Base-by-base conservation (phyloP, 2,113 vertebrate species). In the Oreocharis arfaki region DNA sequence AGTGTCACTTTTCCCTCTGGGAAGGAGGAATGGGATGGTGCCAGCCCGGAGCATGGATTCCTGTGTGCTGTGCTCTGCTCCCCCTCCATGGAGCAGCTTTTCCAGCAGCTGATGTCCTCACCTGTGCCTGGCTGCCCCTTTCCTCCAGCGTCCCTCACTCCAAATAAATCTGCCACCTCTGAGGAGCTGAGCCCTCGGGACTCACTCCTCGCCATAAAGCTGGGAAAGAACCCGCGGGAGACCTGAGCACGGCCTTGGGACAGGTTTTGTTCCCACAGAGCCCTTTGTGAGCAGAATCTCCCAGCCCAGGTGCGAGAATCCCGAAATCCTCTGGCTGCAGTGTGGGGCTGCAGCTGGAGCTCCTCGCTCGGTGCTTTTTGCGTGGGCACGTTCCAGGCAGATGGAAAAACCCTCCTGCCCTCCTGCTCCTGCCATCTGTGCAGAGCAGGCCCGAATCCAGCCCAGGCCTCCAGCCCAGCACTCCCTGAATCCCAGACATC, bases 391-490 rank as follows among this genome's bases (percentile, higher is more conserved):
- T 90, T 71, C 53, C 64, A 95, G 79, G 39, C 94, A 82, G 64
- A 76, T 91, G 87, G 84, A 94, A 80, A 92, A 88, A 37, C 71
- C 75, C 84, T 64, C 61, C 63, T 4, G 1, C 42, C 76, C 87
- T 69, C 69, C 88, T 56, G 22, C 35, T 78, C 47, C 76, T 89
- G 68, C 86, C 89, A 70, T 86, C 91, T 88, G 83, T 50, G 60
- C 19, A n/a, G 79, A 35, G 13, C 30, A 22, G 55, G 56, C 70
- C 53, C 13, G 27, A 73, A 63, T 52, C 70, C 76, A 28, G 19
- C 6, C 85, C 81, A 3, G 52, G 20, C 28, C 52, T 49, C n/a
- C 39, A 30, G 56, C n/a, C 81, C 71, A 27, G 65, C 46, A 3
- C 30, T 37, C 37, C 64, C 53, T 30, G 63, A 35, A 24, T 7